Conservation (phyloP, 2,888 invertebrate species). For the Cryptus armator region DNA sequence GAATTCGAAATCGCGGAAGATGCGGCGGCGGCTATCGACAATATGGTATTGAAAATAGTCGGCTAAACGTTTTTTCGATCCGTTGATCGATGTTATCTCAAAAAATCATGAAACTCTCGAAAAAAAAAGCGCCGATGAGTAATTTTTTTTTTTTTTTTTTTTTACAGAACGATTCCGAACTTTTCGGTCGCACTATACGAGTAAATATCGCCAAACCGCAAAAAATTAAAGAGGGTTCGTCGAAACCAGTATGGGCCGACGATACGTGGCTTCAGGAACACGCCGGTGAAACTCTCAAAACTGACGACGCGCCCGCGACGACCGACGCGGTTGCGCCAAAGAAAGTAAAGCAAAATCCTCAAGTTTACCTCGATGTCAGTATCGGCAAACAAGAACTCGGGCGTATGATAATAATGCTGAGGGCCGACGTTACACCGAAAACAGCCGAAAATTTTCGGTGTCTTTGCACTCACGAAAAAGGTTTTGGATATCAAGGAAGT, state of each 20-base stretch:
- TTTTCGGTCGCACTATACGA: conserved; percentile 97
- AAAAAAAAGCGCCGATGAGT: too few species aligned
- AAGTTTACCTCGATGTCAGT: conserved; percentile 98
- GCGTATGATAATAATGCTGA: conserved; percentile 95
- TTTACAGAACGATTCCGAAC: conserved; percentile 96
- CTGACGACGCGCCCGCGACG: conserved; percentile 82
- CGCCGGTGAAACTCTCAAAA: conserved; percentile 94
- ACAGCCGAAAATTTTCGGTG: conserved; percentile 98
- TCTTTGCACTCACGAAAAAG: conserved; percentile 98
- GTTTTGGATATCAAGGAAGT: conserved; percentile 97
- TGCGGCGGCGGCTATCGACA: conserved; percentile 99
- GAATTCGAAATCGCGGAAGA: conserved; percentile 99
- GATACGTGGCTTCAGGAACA: conserved; percentile 99
- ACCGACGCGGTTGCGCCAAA: conserved; percentile 79
- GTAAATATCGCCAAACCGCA: conserved; percentile 99
- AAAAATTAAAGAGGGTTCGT: conserved; percentile 97
- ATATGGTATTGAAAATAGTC: conserved; percentile 90
- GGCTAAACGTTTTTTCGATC: background rate
- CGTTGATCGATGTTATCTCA: background rate
- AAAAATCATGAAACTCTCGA: background rate
- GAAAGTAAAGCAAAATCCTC: conserved; percentile 90
- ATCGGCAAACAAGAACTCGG: conserved; percentile 96
- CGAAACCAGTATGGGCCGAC: conserved; percentile 98
- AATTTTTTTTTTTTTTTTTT: background rate
- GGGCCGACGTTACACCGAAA: conserved; percentile 97